Base-by-base conservation (phyloP, 2,113 vertebrate species). In the Oxyruncus cristatus region DNA sequence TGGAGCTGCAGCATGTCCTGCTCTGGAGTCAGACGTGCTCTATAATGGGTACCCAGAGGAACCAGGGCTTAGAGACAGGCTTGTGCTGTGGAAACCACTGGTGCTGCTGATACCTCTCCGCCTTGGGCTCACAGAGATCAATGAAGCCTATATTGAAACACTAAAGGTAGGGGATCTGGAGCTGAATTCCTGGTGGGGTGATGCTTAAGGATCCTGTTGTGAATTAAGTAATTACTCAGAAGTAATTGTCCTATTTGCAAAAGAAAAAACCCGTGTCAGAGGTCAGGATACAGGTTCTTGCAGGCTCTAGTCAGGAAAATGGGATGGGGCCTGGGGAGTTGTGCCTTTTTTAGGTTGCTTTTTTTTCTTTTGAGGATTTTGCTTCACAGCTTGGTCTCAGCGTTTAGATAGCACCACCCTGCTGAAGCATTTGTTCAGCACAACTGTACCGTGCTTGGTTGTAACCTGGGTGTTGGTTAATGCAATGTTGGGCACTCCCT, bases 71-170 rank as follows among this genome's bases (percentile, higher is more conserved):
- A 95, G 98, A 61, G 97, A 98, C 26, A 98, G 98, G 79, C 96
- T 91, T 1, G 70, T 92, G 3, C 96, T 97, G 3, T 99, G 99
- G 99, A 99, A 98, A 71, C 99, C 99, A 8, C 97, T 99, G 93
- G 99, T 99, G 63, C 98, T 99, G 88, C 99, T 99, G 95, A 99
- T 99, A 86, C 99, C 99, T 12, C 98, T 99, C 63, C 98, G 99
- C 87, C 98, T 99, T 42, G 99, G 99, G 68, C 98, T 99, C 92
- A 99, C 98, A 2, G 99, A 99, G 56, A 99, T 99, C 95, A 99
- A 99, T 6, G 99, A 99, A 97, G 99, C 99, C 87, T 99, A 99
- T 41, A 99, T 99, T 67, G 98, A 99, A 98, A 99, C 99, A 2
- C 98, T 99, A 62, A 99, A 99, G 99, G 99, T 99, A 96, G 77